Evolutionary conservation across 2,888 invertebrate species (phyloP), one percentile per base, ranked within the genome.

Genomic region (Esperia sulphurella): DNA sequence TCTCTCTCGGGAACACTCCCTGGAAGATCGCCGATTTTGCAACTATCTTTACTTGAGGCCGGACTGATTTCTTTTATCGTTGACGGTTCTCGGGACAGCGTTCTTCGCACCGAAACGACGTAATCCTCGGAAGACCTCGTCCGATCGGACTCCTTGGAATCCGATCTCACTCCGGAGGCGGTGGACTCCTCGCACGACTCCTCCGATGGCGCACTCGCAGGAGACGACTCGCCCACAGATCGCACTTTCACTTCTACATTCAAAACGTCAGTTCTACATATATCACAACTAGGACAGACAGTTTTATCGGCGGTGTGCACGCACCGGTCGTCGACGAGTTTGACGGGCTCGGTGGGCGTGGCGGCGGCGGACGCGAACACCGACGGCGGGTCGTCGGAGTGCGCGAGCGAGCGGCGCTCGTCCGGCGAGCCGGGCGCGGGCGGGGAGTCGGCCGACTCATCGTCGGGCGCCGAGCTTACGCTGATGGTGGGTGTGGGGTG

Each of bases 401-500:
- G 80, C 45, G 78, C 75, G n/a, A 76, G 61, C 8, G 86, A 80
- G 50, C 79, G 78, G 21, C 79, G 72, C 47, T 81, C 84, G 8
- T 82, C 86, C 0, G 83, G 79, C 13, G 83, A 79, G 42, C 64
- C 69, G 33, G 77, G 69, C 30, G 74, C 71, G 9, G 31, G 31
- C 3, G 10, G 77, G 77, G 21, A 14, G 31, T 8, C 31, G 31
- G 31, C n/a, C n/a, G 78, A 73, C 55, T 70, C 71, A n/a, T 52
- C 52, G 44, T 52, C 52, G 61, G 63, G 1, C 59, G 92, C 94
- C 30, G 94, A 93, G 85, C 93, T 94, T 53, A 94, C 94, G 85
- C 94, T 94, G 67, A 94, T 94, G 51, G 93, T 90, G 46, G 80
- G 80, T 43, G 80, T 76, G 38, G 76, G 78, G 54, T 76, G 76